phyloP scores from a whole-genome alignment of 2,113 vertebrate genomes.

The Melanerpes formicivorus region DNA sequence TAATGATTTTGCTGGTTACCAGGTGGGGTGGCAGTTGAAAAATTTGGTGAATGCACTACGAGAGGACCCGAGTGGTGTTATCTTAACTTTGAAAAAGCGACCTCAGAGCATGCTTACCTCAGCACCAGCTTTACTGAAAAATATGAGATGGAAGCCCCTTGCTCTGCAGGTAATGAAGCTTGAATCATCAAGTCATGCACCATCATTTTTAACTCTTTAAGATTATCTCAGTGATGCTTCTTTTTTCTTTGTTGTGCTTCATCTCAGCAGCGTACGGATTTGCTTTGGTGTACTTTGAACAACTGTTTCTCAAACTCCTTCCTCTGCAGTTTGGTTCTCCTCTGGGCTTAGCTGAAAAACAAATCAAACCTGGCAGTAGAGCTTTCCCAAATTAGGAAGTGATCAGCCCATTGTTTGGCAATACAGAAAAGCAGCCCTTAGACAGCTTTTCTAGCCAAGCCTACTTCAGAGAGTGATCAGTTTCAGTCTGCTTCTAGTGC shows the following conservation, averaged over 20 bases:
- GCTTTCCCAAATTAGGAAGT: conserved; percentile 48
- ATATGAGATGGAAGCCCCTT: conserved; percentile 99
- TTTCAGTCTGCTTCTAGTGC: neutral
- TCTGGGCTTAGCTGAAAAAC: conserved; percentile 48
- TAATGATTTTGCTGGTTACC: conserved; percentile 85
- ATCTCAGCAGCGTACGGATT: conserved; percentile 82
- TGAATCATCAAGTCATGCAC: conserved; percentile 87
- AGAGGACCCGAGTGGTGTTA: conserved; percentile 98
- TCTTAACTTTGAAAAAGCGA: conserved; percentile 99
- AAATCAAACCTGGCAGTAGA: conserved; percentile 45
- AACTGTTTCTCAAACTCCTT: conserved; percentile 78
- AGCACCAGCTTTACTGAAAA: conserved; percentile 99
- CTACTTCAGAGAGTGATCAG: neutral
- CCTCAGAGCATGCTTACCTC: conserved; percentile 99
- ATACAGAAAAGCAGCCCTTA: conserved; percentile 19
- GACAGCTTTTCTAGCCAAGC: neutral
- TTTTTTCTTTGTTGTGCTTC: conserved; percentile 77
- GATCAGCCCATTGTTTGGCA: conserved; percentile 31
- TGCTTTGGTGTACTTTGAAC: conserved; percentile 78
- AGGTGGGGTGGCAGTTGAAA: conserved; percentile 99
- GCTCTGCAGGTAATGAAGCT: conserved; percentile 97
- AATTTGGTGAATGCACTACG: conserved; percentile 99
- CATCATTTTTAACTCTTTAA: conserved; percentile 82
- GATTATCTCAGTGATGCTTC: conserved; percentile 82
- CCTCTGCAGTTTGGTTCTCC: conserved; percentile 69